These are phyloP conservation scores for Hymenochirus boettgeri DNA, from an alignment of 2,113 vertebrate species.

Conservation along the genomic window DNA sequence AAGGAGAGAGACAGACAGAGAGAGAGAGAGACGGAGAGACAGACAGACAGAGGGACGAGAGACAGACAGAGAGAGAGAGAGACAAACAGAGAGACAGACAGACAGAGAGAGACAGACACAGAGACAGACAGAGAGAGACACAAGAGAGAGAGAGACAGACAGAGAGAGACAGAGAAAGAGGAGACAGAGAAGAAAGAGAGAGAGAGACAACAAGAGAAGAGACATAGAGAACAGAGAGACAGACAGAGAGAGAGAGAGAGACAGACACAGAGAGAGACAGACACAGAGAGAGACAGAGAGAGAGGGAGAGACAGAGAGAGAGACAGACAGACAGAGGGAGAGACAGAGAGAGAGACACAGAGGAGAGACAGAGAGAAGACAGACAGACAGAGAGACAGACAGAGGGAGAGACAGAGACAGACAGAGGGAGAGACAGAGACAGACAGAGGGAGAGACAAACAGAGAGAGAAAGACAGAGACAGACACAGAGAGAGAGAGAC, in stretches of 20 bases:
- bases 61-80: not conserved
- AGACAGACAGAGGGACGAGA: too few species aligned
- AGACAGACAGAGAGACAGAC: too few species aligned
- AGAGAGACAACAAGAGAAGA: not conserved
- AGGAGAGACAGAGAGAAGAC: too few species aligned
- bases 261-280: not conserved
- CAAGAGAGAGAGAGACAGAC: too few species aligned
- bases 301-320: fast-evolving
- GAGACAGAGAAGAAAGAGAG: too few species aligned
- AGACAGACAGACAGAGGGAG: too few species aligned
- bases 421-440: too few species aligned
- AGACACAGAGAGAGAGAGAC: fast-evolving
- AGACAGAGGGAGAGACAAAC: too few species aligned
- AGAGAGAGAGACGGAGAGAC: not conserved
- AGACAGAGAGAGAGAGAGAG: not conserved
- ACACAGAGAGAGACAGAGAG: fast-evolving
- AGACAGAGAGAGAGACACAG: too few species aligned
- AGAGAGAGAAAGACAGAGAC: fast-evolving
- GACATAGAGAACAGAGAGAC: too few species aligned
- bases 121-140: not conserved
- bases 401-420: too few species aligned
- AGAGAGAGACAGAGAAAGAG: not conserved
- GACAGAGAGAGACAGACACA: not conserved
- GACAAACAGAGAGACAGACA: too few species aligned
- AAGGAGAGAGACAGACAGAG: not conserved